Base-by-base conservation (phyloP, 2,888 invertebrate genomes). In the Panorpa germanica region DNA sequence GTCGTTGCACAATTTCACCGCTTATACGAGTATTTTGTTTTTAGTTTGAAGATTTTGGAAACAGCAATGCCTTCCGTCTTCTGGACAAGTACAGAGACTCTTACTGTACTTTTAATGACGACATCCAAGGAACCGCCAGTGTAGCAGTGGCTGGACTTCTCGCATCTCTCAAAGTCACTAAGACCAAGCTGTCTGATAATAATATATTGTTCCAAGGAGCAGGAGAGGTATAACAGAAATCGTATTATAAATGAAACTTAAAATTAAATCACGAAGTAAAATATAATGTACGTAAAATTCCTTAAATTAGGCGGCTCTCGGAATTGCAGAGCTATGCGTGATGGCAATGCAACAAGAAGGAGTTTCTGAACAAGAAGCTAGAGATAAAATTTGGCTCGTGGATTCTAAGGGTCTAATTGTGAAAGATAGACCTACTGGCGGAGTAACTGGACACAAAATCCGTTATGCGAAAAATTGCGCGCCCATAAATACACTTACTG, bases 11-110 rank as follows among this genome's bases (percentile, higher is more conserved):
- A 3, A 6, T 22, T 29, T 13, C 13, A 9, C 12, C 26, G 19
- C n/a, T 25, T 17, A 31, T 18, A 4, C 16, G 11, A 12, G 10
- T 7, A 11, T 32, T 18, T 8, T 9, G 5, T 35, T n/a, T 65
- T 24, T 70, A 83, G 62, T 98, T 96, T 58, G 98, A 99, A 61
- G 98, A 98, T 61, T 98, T 98, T 53, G 98, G 78, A 31, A 99
- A 98, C 49, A 69, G 78, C 7, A 98, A 98, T 57, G 98, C 98
- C 5, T 98, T 96, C 64, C 64, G 83, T 19, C 61, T 98, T 32
- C 61, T 98, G 38, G 77, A 73, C 44, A 88, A 83, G 51, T 98
- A 96, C 57, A 70, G 88, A 23, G 61, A 82, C 43, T 51, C 68
- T 45, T 78, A 82, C 55, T 96, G 95, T 56, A 91, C 90, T 9